These are phyloP conservation scores for Blomia tropicalis DNA, from an alignment of 2,888 invertebrate species.

Conservation along the genomic window DNA sequence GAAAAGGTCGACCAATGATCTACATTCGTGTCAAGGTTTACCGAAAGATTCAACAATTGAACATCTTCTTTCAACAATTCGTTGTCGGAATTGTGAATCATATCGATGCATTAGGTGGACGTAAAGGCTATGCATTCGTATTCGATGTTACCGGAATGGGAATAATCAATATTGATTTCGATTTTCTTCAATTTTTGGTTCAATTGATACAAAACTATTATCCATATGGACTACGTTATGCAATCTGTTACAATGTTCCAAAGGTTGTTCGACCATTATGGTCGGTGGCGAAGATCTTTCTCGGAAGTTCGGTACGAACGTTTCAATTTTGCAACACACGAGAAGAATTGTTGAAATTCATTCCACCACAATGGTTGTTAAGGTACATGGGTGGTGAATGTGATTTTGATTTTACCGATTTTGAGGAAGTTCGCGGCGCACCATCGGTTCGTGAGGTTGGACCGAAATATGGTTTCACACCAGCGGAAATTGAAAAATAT, in stretches of 20 bases:
- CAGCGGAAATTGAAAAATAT: slow-evolving; percentile 16
- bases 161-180: slow-evolving; percentile 13
- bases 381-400: slow-evolving; percentile 20
- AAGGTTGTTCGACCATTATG: slow-evolving; percentile 10
- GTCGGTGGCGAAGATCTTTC: slow-evolving; percentile 18
- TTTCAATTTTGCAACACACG: slow-evolving; percentile 3
- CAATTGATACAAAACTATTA: slow-evolving; percentile 8
- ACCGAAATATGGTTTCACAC: slow-evolving; percentile 9
- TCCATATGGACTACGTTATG: slow-evolving; percentile 18
- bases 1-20: not conserved
- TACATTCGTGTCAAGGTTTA: slow-evolving; percentile 21
- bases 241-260: slow-evolving; percentile 10
- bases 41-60: slow-evolving; percentile 10
- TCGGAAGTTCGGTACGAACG: slow-evolving; percentile 8
- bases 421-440: not conserved
- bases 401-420: slow-evolving; percentile 13
- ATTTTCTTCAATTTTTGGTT: slow-evolving; percentile 19
- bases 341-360: slow-evolving; percentile 10
- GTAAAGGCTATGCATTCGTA: slow-evolving; percentile 13
- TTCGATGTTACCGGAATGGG: slow-evolving; percentile 19
- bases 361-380: slow-evolving; percentile 7
- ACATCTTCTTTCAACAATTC: slow-evolving; percentile 10
- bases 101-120: slow-evolving; percentile 3
- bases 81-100: slow-evolving; percentile 13
- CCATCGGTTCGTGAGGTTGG: slow-evolving; percentile 12